Conservation (phyloP, 2,113 vertebrate species). For the Fregetta grallaria region DNA sequence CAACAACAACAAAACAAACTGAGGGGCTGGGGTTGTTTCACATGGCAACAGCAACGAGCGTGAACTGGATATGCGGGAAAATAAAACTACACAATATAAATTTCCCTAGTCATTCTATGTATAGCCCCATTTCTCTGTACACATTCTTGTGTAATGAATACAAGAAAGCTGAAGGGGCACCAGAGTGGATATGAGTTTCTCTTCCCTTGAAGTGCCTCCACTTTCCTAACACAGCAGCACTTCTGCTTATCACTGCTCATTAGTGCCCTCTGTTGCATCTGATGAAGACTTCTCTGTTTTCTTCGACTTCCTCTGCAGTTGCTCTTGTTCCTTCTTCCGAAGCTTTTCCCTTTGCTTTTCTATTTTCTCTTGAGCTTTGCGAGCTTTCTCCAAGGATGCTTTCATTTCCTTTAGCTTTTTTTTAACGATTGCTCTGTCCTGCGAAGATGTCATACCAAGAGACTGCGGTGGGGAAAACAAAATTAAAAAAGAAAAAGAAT, state of each 20-base stretch:
- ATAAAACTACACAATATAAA: slow-evolving; percentile 25
- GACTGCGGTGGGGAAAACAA: slow-evolving; percentile 69
- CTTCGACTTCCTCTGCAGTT: slow-evolving; percentile 77
- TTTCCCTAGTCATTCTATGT: slow-evolving; percentile 14
- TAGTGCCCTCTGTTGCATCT: slow-evolving; percentile 55
- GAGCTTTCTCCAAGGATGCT: slow-evolving; percentile 85
- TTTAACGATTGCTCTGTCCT: slow-evolving; percentile 89
- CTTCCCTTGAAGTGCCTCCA: not conserved
- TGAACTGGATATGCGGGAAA: slow-evolving; percentile 41
- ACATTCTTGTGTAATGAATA: not conserved
- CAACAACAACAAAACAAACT: slow-evolving; percentile 17
- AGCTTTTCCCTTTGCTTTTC: slow-evolving; percentile 89
- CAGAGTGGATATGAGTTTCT: not conserved
- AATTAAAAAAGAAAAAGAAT: not conserved
- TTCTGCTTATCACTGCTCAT: slow-evolving; percentile 59
- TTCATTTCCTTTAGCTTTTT: slow-evolving; percentile 96
- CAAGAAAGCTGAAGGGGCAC: slow-evolving; percentile 15
- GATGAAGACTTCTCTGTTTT: slow-evolving; percentile 57
- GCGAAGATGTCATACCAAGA: slow-evolving; percentile 86
- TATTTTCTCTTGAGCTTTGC: slow-evolving; percentile 88
- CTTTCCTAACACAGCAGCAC: not conserved
- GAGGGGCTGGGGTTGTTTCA: not conserved
- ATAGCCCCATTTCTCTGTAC: not conserved
- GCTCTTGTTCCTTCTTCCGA: slow-evolving; percentile 82
- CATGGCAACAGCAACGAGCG: slow-evolving; percentile 35